Evolutionary conservation across 2,113 vertebrate genomes (phyloP).

Genomic region (Euleptes europaea): DNA sequence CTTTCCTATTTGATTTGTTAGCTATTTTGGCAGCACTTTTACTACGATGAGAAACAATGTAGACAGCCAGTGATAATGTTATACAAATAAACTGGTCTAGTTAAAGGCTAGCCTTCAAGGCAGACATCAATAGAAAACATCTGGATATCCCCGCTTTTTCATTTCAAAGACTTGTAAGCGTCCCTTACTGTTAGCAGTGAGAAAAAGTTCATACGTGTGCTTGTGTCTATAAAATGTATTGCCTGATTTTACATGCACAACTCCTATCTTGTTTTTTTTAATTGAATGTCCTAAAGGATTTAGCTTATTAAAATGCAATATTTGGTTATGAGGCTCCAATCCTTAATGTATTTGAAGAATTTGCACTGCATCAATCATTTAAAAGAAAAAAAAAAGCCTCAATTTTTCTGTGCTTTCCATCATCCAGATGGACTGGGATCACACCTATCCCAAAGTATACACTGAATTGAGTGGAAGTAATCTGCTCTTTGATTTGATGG

Average conservation of each 20-base stretch:
- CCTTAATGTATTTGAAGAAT: neutral
- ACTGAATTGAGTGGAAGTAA: too few species aligned
- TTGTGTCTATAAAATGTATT: neutral
- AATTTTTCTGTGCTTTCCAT: neutral
- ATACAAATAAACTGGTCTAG: constrained; percentile 46
- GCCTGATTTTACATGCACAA: neutral
- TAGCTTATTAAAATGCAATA: neutral
- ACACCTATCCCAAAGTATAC: too few species aligned
- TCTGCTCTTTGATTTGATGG: too few species aligned
- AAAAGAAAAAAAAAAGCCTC: neutral
- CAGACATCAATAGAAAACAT: constrained; percentile 52
- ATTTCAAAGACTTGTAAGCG: constrained; percentile 31
- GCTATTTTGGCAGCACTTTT: constrained; percentile 58
- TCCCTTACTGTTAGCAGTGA: constrained; percentile 50
- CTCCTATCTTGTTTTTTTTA: neutral
- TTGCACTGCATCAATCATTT: neutral
- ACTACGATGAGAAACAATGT: constrained; percentile 42
- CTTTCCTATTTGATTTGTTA: constrained; percentile 57
- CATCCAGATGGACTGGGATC: too few species aligned
- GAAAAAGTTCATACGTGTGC: neutral
- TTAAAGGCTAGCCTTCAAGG: constrained; percentile 46
- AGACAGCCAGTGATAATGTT: constrained; percentile 56
- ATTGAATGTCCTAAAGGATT: neutral
- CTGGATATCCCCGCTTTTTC: constrained; percentile 34
- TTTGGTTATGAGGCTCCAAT: neutral